These are phyloP conservation scores for Stomorhina lunata DNA, from an alignment of 2,888 invertebrate species.

Conservation along the genomic window DNA sequence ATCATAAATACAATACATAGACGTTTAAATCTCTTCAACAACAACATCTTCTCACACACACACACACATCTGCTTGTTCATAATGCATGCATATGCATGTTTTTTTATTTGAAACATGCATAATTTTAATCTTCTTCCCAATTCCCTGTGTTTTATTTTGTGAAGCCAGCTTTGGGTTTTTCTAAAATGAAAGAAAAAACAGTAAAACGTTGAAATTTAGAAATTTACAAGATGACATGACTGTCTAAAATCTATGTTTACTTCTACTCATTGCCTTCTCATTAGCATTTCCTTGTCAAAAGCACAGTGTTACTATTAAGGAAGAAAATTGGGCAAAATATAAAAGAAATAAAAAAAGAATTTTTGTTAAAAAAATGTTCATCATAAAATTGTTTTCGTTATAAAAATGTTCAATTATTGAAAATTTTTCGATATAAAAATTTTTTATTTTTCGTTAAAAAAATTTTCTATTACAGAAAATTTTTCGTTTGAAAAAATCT, in stretches of 20 bases:
- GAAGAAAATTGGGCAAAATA: not conserved
- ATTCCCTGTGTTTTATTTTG: not conserved
- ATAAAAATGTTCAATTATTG: too few species aligned
- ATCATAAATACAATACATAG: slow-evolving; percentile 61
- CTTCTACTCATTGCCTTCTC: slow-evolving; percentile 1
- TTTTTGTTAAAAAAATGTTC: too few species aligned
- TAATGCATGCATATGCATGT: slow-evolving; percentile 30
- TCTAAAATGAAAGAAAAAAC: not conserved
- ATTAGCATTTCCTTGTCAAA: not conserved
- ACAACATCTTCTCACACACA: not conserved
- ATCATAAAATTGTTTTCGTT: too few species aligned
- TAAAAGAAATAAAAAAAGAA: too few species aligned
- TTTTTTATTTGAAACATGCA: slow-evolving; percentile 25
- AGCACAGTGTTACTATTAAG: slow-evolving; percentile 23
- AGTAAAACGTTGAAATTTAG: slow-evolving; percentile 20
- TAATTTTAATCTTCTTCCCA: slow-evolving; percentile 33
- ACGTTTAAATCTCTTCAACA: slow-evolving; percentile 49
- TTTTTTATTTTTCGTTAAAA: too few species aligned
- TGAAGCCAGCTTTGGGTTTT: not conserved
- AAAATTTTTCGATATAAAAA: too few species aligned
- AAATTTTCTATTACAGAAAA: too few species aligned
- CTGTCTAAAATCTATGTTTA: slow-evolving; percentile 26
- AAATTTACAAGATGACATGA: slow-evolving; percentile 59
- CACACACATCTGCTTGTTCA: not conserved
- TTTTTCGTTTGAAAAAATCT: too few species aligned